Evolutionary conservation across 2,797 vertebrate species (phyloP).

Genomic region (Onychomys leucogaster): DNA sequence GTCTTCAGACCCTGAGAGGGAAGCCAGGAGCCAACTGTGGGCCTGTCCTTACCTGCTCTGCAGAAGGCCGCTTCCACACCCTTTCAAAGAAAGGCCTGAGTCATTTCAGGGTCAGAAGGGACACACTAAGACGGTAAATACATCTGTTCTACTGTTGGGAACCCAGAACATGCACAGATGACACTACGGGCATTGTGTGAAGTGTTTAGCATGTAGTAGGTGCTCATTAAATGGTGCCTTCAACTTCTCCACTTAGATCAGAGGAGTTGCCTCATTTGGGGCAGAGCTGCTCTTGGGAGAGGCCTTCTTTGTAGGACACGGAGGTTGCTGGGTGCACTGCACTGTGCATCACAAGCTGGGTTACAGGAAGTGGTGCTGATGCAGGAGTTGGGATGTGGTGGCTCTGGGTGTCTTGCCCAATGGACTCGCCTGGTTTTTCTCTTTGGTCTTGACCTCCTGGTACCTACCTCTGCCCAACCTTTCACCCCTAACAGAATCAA

Average conservation of each 20-base stretch:
- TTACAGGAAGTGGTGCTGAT: background rate
- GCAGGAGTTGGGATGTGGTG: background rate
- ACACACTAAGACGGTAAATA: background rate
- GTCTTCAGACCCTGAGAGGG: constrained; percentile 21
- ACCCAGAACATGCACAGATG: background rate
- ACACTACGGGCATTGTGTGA: background rate
- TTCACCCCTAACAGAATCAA: background rate
- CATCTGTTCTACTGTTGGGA: background rate
- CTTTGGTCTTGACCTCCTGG: background rate
- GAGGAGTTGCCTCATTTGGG: background rate
- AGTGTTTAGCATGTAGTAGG: background rate
- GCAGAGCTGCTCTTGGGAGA: constrained; percentile 3
- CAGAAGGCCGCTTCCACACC: constrained; percentile 7
- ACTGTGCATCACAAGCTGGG: background rate
- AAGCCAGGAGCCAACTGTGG: background rate
- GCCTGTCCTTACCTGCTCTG: constrained; percentile 65
- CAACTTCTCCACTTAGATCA: background rate
- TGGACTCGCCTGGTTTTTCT: background rate
- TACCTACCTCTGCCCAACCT: background rate
- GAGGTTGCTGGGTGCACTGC: background rate
- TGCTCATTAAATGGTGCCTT: constrained; percentile 32
- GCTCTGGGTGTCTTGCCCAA: background rate
- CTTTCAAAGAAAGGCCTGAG: constrained; percentile 38
- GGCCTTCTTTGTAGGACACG: background rate
- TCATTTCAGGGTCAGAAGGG: background rate